A percentile compares a stretch with the other conserved stretches of the same genome.
Conservation (phyloP, 1,140 invertebrate species). For the Zeugodacus cucurbitae region DNA sequence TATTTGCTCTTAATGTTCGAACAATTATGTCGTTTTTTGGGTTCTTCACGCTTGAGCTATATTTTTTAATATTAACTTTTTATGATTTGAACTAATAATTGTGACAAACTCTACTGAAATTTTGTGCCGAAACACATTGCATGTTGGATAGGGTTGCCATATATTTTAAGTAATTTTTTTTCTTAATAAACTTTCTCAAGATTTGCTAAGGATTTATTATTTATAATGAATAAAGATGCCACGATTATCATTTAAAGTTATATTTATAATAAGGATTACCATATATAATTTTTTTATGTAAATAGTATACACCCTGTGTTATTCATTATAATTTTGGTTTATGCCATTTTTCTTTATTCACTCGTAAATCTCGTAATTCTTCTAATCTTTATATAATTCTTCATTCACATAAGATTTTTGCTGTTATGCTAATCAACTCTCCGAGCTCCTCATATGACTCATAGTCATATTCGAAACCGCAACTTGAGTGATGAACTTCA, state of each 20-base stretch:
- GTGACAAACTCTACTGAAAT: background rate
- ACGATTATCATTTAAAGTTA: too few relatives aligned
- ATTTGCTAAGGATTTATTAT: too few relatives aligned
- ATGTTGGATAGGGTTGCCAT: too few relatives aligned
- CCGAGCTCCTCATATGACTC: background rate
- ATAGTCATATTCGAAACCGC: background rate
- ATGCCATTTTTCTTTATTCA: background rate
- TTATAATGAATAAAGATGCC: too few relatives aligned
- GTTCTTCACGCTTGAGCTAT: background rate
- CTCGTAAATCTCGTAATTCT: background rate
- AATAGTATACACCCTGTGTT: too few relatives aligned
- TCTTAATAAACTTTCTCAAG: too few relatives aligned
- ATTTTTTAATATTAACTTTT: background rate
- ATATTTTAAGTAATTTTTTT: too few relatives aligned
- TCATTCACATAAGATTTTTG: background rate
- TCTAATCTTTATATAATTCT: background rate
- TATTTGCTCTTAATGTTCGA: background rate
- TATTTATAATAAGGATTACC: too few relatives aligned
- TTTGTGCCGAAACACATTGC: too few relatives aligned
- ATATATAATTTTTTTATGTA: too few relatives aligned
- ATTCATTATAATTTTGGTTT: background rate
- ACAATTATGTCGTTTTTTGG: background rate
- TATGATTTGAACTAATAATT: too few relatives aligned
- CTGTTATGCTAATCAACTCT: background rate
- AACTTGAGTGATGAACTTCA: conserved; percentile 29